Evolutionary conservation across 2,113 vertebrate genomes (phyloP).

Genomic region (Psilopogon haemacephalus): DNA sequence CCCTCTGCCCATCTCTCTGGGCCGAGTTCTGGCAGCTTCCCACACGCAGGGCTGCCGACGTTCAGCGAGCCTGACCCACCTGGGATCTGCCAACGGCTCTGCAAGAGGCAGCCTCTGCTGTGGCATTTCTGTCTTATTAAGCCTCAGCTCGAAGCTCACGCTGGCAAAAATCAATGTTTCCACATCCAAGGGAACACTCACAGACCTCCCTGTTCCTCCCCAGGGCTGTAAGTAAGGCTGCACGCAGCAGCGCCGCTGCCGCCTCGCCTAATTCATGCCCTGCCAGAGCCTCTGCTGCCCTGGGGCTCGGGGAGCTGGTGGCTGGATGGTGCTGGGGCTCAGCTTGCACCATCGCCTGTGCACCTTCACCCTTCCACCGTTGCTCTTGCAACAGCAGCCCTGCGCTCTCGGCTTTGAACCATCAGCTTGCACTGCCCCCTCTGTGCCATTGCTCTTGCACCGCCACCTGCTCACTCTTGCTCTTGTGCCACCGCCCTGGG

Average conservation of each 20-base stretch:
- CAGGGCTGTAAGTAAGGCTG: not conserved
- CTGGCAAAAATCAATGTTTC: conserved; percentile 26
- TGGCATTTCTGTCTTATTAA: not conserved
- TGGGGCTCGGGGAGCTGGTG: rapidly evolving
- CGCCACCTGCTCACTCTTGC: rapidly evolving
- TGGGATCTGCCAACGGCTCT: not conserved
- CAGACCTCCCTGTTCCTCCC: not conserved
- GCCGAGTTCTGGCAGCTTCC: not conserved
- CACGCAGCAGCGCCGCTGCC: rapidly evolving
- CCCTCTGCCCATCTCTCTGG: no score
- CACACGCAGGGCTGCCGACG: rapidly evolving
- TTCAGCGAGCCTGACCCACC: rapidly evolving
- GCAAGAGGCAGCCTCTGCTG: not conserved
- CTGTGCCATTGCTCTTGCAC: not conserved
- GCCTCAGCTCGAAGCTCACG: not conserved
- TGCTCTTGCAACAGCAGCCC: rapidly evolving
- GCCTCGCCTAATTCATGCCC: not conserved
- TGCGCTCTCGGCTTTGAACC: not conserved
- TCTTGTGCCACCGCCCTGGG: not conserved
- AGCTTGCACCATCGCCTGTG: rapidly evolving
- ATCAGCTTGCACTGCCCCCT: not conserved
- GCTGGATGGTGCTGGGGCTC: not conserved
- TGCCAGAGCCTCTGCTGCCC: not conserved
- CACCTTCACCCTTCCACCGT: not conserved
- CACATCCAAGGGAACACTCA: not conserved